These are phyloP conservation scores for Girardinichthys multiradiatus DNA, from an alignment of 2,113 vertebrate genomes.

Conservation along the genomic window DNA sequence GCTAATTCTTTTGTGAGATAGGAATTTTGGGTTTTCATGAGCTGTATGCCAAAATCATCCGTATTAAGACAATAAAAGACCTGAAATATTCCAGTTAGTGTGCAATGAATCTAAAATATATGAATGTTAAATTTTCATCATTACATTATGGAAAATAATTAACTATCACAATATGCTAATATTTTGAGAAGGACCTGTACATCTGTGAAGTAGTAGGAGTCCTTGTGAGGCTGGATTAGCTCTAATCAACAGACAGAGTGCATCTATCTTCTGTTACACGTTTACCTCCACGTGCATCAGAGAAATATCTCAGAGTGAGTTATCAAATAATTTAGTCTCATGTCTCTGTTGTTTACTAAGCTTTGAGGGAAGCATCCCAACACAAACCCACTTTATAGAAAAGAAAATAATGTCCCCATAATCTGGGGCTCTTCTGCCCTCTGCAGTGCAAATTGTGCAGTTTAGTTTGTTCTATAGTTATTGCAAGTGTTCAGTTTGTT, in stretches of 20 bases:
- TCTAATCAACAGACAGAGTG: slow-evolving; percentile 11
- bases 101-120: no score
- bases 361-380: background rate
- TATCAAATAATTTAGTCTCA: background rate
- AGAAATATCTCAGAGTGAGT: background rate
- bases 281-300: background rate
- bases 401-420: background rate
- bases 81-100: no score
- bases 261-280: background rate
- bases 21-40: no score
- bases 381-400: slow-evolving; percentile 28
- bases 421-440: slow-evolving; percentile 33
- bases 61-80: no score
- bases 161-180: no score
- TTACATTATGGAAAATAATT: no score
- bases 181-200: no score
- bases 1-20: no score
- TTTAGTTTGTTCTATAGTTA: background rate
- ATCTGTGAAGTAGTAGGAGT: background rate
- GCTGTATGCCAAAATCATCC: no score
- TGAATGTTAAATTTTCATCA: no score
- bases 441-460: slow-evolving; percentile 24
- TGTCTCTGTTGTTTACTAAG: slow-evolving; percentile 18
- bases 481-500: background rate
- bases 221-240: slow-evolving; percentile 5